Evolutionary conservation across 2,888 invertebrate species (phyloP), one percentile per base, ranked within the genome.

Genomic region (Athalia rosae): DNA sequence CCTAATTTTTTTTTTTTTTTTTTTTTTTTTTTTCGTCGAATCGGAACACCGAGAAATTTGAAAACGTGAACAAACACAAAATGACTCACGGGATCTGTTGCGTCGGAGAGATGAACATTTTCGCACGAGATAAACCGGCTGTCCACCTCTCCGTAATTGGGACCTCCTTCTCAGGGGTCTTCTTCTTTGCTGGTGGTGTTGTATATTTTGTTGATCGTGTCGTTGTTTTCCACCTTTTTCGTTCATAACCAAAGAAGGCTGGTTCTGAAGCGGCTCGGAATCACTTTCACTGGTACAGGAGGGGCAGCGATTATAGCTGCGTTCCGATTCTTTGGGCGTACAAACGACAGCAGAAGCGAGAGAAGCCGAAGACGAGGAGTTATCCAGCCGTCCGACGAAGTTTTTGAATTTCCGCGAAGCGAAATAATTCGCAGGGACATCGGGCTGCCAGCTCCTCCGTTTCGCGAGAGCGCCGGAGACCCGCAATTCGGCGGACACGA

Each of bases 61-160:
- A 28, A 28, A 28, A 28, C 28, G 28, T 0, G 28, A 28, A 28
- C 28, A 28, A 28, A 28, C n/a, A 13, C n/a, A 13, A 47, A 64
- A 47, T n/a, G n/a, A 74, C 89, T 89, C 89, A 89, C 89, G 76
- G 58, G 88, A 86, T 85, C 88, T 86, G 28, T 28, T 28, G 82
- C 87, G 87, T 80, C 89, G 85, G 77, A 88, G 83, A 59, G 89
- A 90, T 6, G 89, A 89, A 73, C 87, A 86, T 77, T 88, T 89
- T 79, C 89, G 86, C 48, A 88, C 88, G 64, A 89, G 86, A 81
- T 87, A 89, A 79, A 89, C 89, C 50, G 89, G 89, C 77, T 89
- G 89, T 61, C 88, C 86, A 15, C 84, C 82, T 15, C 85, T 85
- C 71, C 82, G 80, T 28, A 88, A 81, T 80, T 90, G 89, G 0